These are phyloP conservation scores for Podabrus alpinus DNA, from an alignment of 2,888 invertebrate genomes.

Conservation along the genomic window DNA sequence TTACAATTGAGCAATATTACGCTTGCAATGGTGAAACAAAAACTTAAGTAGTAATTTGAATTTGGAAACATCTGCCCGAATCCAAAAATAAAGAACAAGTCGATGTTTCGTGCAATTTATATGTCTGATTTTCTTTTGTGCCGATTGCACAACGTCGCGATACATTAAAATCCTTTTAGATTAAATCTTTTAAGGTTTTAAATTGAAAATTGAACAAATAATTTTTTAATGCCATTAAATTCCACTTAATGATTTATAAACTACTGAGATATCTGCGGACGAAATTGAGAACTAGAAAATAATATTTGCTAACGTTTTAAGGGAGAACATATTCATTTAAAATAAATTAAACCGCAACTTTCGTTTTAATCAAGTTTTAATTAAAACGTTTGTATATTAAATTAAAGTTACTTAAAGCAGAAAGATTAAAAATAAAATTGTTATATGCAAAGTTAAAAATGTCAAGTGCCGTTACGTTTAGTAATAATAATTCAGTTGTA, in stretches of 20 bases:
- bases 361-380: conserved; percentile 9
- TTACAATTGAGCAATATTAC: too few species aligned
- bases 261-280: background rate
- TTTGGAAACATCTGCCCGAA: background rate
- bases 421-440: background rate
- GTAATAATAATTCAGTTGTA: background rate
- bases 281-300: background rate
- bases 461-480: background rate
- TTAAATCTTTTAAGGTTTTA: background rate
- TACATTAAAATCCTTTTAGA: background rate
- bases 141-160: background rate
- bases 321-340: background rate
- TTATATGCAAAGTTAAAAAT: background rate
- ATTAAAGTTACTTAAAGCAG: background rate
- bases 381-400: background rate
- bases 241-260: background rate
- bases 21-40: too few species aligned
- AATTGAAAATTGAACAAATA: background rate
- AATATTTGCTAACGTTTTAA: background rate
- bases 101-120: background rate
- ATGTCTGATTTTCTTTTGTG: background rate
- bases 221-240: background rate
- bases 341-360: background rate
- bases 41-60: background rate
- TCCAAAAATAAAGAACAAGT: background rate